Evolutionary conservation across 2,888 invertebrate species (phyloP), one percentile per base, ranked within the genome.

Genomic region (Adela reaumurella): DNA sequence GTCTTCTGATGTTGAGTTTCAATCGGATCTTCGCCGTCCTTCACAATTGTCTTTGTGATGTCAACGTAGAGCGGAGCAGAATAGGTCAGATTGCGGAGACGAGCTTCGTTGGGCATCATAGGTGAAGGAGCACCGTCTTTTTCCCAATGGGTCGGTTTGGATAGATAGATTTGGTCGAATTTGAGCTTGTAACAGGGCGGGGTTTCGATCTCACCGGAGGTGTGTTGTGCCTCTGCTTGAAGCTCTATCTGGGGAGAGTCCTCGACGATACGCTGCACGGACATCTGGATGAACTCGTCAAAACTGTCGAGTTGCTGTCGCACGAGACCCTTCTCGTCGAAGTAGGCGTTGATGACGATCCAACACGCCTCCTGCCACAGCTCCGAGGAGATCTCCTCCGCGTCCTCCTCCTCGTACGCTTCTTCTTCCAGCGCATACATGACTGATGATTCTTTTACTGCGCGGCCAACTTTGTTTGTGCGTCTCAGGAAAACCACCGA

Each of bases 291-390:
- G 65, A 99, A 99, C 79, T 99, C 99, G 82, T 99, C 98, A 65
- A 99, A 99, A 62, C 97, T 98, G 69, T 99, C 99, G 57, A 99
- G 81, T 67, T 99, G 99, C 68, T 99, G 99, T 47, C 99, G 87
- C 43, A 99, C 99, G 55, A 99, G 83, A 69, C 99, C 99, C 74
- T 99, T 99, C 69, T 99, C 99, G 67, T 99, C 99, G 66, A 99
- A 99, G 73, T 99, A 99, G 0, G 99, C 96, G 67, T 97, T 97
- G 64, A 99, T 99, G 52, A 99, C 98, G 64, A 99, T 97, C 99
- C 99, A 99, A 64, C 99, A 99, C 44, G 99, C 99, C 81, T 98
- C 98, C 73, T 99, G 98, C 99, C 99, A 99, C 55, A 98, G 80
- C 67, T 99, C 98, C 5, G 96, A 90, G 28, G 96, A 94, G 62